Base-by-base conservation (phyloP, 2,797 vertebrate species). In the Sternarchorhynchus goeldii region DNA sequence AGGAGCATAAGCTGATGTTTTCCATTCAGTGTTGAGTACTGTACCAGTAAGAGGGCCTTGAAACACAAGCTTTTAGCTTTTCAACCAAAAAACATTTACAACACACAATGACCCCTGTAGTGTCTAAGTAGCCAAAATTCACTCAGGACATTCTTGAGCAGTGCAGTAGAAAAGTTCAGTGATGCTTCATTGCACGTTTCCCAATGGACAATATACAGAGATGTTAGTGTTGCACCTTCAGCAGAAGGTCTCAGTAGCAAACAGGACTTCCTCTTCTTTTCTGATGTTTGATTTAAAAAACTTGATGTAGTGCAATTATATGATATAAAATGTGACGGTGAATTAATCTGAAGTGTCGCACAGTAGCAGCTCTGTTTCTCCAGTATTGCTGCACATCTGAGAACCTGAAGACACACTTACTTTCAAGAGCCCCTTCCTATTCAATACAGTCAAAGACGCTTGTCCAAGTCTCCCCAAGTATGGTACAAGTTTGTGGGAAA, bases 171-270 rank as follows among this genome's bases (percentile, higher is more conserved):
- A 81, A 85, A 83, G 80, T 89, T 92, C 89, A 94, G 93, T 92
- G 93, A 94, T 80, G 78, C 73, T 94, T 95, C 95, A 98, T 96
- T 96, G 96, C 96, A 98, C 96, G 92, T 92, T 93, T 90, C 90
- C 93, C 93, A 92, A 82, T 86, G 77, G 77, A 91, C 91, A 92
- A 91, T 89, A 87, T 80, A 88, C 78, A 89, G 87, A 83, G 84
- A 85, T 81, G 84, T 25, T 25, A 25, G 25, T 25, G 1, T 25
- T 25, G 84, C 76, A 77, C 80, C 74, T 81, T 69, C 39, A 82
- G 86, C 73, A 84, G 69, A 79, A 73, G 73, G 83, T 69, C 91
- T 93, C 92, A 94, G 93, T 93, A 93, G 92, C 93, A 92, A 92
- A 90, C 90, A 87, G 86, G 25, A 81, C 41, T 65, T 77, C 45